Base-by-base conservation (phyloP, 1,140 invertebrate species). In the Chelonus insularis region DNA sequence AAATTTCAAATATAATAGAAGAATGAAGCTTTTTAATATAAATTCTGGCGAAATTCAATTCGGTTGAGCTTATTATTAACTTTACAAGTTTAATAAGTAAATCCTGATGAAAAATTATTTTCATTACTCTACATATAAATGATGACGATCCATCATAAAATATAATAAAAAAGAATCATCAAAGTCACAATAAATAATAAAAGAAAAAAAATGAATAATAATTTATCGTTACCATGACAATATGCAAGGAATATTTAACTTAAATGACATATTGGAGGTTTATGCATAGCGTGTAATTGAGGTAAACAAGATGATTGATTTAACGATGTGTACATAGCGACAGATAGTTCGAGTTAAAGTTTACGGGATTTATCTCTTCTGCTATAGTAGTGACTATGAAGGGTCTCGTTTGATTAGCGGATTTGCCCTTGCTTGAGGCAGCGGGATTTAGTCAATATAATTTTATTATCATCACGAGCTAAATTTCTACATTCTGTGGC, bases 221-320 rank as follows among this genome's bases (percentile, higher is more conserved):
- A 47, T 14, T 47, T 47, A n/a, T n/a, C n/a, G n/a, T n/a, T n/a
- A n/a, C 16, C 16, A 18, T 47, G 21, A 2, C 45, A 47, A 14
- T 47, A 20, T 47, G 16, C 3, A 29, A 36, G 51, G 9, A 23
- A 56, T 39, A 56, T 37, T 23, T 11, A 14, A 48, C 25, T 50
- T 50, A 37, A 20, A 37, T 5, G 36, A 55, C 4, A 20, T 18
- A 36, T 37, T 8, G 6, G 11, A 39, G 9, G 14, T 29, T 43
- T 62, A 39, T 39, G 20, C 32, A 20, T 34, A 23, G 32, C 37
- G 21, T 48, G 52, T 64, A 64, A 64, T 64, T 48, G 57, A 47
- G 14, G 51, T 56, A 64, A 64, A 64, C 57, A 64, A 23, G 52
- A 51, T 64, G 58, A 64, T 64, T 43, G 63, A 64, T 52, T 64